These are phyloP conservation scores for Diorhabda sublineata DNA, from an alignment of 1,140 invertebrate genomes.

Conservation along the genomic window DNA sequence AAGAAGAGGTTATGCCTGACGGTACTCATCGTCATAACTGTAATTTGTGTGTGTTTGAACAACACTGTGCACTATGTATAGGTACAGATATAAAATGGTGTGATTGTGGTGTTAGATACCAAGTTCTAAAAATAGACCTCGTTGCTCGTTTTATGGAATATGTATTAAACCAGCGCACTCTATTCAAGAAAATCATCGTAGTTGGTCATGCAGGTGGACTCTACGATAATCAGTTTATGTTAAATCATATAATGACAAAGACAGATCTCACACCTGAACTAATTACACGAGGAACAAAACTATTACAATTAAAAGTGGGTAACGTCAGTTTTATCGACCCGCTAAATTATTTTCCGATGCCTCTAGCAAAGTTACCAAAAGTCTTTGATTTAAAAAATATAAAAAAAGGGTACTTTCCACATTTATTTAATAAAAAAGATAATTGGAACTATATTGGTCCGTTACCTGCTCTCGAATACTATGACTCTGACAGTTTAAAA, in stretches of 20 bases:
- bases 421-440: constrained; percentile 24
- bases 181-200: constrained; percentile 9
- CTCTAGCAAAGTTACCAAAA: constrained; percentile 18
- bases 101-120: constrained; percentile 1
- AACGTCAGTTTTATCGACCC: constrained; percentile 18
- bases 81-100: constrained; percentile 4
- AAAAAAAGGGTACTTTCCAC: constrained; percentile 28
- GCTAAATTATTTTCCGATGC: constrained; percentile 18
- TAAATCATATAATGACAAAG: constrained; percentile 14
- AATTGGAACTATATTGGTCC: constrained; percentile 21
- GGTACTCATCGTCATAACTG: too few relatives aligned
- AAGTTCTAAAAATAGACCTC: constrained; percentile 7
- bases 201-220: constrained; percentile 1
- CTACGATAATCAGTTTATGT: constrained; percentile 8
- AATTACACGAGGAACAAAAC: constrained; percentile 10
- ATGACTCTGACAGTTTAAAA: constrained; percentile 20
- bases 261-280: constrained; percentile 11
- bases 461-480: constrained; percentile 18
- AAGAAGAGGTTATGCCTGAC: too few relatives aligned
- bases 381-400: constrained; percentile 12
- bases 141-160: constrained; percentile 1
- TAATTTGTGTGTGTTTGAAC: constrained; percentile 3
- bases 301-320: not conserved
- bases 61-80: constrained; percentile 12
- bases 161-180: constrained; percentile 3